Evolutionary conservation across 1,140 invertebrate species (phyloP), one percentile per base, ranked within the genome.

Genomic region (Pachypsylla venusta): DNA sequence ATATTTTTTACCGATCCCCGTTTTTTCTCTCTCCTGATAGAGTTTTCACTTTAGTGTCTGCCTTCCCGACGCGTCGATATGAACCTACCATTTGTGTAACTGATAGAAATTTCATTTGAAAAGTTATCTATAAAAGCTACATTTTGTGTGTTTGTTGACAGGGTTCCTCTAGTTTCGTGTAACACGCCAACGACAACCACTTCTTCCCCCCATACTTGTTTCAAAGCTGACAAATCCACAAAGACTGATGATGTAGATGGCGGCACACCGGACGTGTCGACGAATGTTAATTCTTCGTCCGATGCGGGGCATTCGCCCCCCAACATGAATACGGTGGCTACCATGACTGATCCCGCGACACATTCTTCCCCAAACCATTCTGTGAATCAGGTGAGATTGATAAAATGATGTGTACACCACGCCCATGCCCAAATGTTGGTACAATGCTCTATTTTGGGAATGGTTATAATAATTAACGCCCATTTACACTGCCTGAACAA

Each of bases 161-260:
- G 42, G 42, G 42, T 48, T 48, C 16, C 27, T 39, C 25, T 25
- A 30, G 56, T 48, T 48, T 48, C 64, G 35, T 59, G 61, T 53
- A 60, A 62, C 16, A 64, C 56, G 27, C 64, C 60, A 22, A 60
- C 62, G 54, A 60, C 64, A 19, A 24, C 16, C 19, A 2, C 22
- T 26, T 20, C 25, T 14, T n/a, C 30, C n/a, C 7, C 22, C 5
- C 54, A 19, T 2, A n/a, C 55, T 14, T n/a, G 16, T 16, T 10
- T 69, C 59, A 75, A 72, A 66, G 73, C 75, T 42, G 75, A 76
- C 62, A 76, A 77, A 69, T 73, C 73, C 26, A 76, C 75, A 16
- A 73, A 75, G 68, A 76, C 75, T 60, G 75, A 77, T 59, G 73
- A 74, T 58, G 68, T 64, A 58, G 66, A 70, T 68, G 61, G 57